Evolutionary conservation across 2,797 vertebrate genomes (phyloP).

Genomic region (Odontamblyopus lacepedii): DNA sequence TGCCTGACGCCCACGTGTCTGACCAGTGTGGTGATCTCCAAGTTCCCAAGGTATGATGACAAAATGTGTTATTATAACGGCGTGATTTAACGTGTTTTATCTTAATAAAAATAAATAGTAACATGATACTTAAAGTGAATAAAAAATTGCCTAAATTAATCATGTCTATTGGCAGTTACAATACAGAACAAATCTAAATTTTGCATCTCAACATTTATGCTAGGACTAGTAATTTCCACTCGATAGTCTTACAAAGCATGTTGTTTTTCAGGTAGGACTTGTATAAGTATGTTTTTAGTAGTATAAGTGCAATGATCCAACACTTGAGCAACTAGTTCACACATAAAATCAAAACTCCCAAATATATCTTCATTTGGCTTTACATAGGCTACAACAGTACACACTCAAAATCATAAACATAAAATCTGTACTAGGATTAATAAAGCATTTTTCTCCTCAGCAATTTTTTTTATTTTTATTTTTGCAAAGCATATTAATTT

Average conservation of each 20-base stretch:
- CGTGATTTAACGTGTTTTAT: too few species aligned
- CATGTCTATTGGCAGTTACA: too few species aligned
- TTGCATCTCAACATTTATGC: too few species aligned
- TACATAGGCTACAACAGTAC: too few species aligned
- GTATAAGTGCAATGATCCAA: background rate
- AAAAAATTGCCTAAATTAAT: too few species aligned
- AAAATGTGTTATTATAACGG: background rate
- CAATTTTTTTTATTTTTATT: background rate
- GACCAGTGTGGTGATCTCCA: background rate
- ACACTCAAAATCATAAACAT: background rate
- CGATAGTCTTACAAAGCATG: too few species aligned
- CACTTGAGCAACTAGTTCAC: background rate
- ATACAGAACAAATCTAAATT: too few species aligned
- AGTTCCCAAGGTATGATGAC: background rate
- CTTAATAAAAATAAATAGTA: too few species aligned
- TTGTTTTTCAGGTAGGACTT: too few species aligned
- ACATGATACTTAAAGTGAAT: too few species aligned
- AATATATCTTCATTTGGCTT: background rate
- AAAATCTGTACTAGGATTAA: background rate
- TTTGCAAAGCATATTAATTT: background rate
- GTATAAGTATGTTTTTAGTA: background rate
- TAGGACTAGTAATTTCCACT: too few species aligned
- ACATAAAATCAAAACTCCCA: background rate
- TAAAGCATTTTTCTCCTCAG: background rate
- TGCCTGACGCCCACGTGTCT: background rate